Base-by-base conservation (phyloP, 2,797 vertebrate genomes). In the Schizopygopsis pylzovi region DNA sequence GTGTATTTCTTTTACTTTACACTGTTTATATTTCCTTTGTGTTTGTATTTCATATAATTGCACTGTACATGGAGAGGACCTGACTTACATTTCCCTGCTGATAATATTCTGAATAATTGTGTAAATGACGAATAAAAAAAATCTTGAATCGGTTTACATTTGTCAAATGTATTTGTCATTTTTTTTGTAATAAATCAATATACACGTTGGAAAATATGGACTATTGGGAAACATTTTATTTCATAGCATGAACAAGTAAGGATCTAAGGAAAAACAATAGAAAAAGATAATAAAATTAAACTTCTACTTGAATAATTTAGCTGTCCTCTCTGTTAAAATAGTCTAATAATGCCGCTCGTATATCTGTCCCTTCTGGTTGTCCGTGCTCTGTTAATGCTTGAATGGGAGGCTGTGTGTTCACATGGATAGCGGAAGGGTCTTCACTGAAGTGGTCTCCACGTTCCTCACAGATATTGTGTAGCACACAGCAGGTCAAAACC, bases 391-490 rank as follows among this genome's bases (percentile, higher is more conserved):
- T 47, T n/a, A 68, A 67, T 80, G 13, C 28, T 18, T 67, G 79
- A 37, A 77, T 33, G 41, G 37, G 65, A 43, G 81, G 79, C 79
- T 88, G 82, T 33, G 80, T 33, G 70, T 87, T 72, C 9, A 68
- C 18, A 83, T 54, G 82, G 12, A 41, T 76, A 39, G 43, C 79
- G n/a, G 68, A 25, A 25, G 11, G 41, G 54, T 87, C 83, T 1
- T 84, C 76, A 9, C 2, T 61, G 11, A 89, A 89, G 18, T 54
- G 47, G 9, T 89, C 75, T 5, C 82, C 82, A 25, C 83, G 63
- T 39, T 88, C 86, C 47, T 89, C 85, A 86, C 81, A 92, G 49
- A 89, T 89, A 56, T 89, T 88, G 77, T 88, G 87, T 3, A 90
- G 87, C 7, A 89, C 85, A 71, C 88, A 89, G 61, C 87, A 90